Percentiles rank a stretch among this genome's conserved stretches.
Conservation (phyloP, 2,113 vertebrate genomes). For the Xiphorhynchus elegans region DNA sequence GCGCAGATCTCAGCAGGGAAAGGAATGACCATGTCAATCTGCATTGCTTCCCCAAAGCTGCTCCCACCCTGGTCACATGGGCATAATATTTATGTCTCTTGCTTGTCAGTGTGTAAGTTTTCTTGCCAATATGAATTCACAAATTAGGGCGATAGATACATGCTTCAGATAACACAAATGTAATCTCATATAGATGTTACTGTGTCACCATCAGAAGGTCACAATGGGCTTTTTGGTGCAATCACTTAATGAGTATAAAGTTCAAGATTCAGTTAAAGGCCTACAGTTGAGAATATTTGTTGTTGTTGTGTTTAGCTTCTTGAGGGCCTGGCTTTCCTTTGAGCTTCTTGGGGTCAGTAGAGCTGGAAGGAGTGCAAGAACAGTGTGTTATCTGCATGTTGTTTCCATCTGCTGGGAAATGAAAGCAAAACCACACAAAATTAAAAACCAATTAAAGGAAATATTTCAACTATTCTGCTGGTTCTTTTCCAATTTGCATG, state of each 20-base stretch:
- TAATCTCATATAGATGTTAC: neutral
- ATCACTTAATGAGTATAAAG: neutral
- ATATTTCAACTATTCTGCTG: neutral
- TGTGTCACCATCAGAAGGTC: accelerated
- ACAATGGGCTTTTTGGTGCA: neutral
- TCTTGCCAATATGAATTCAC: neutral
- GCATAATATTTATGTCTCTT: accelerated
- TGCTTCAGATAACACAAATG: neutral
- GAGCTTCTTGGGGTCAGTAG: neutral
- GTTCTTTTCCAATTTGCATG: neutral
- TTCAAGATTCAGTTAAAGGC: neutral
- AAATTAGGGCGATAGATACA: neutral
- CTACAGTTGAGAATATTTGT: neutral
- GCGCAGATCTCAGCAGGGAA: neutral
- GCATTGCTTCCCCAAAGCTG: neutral
- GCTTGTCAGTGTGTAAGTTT: neutral
- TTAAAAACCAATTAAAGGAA: neutral
- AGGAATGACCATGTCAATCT: accelerated
- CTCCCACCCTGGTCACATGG: neutral
- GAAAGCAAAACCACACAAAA: neutral
- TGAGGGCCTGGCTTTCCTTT: neutral
- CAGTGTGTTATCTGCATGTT: neutral
- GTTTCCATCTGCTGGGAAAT: neutral
- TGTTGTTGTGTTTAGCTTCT: neutral
- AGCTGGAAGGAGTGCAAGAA: neutral